phyloP scores from a whole-genome alignment of 2,797 vertebrate genomes.

The Argyrosomus regius region DNA sequence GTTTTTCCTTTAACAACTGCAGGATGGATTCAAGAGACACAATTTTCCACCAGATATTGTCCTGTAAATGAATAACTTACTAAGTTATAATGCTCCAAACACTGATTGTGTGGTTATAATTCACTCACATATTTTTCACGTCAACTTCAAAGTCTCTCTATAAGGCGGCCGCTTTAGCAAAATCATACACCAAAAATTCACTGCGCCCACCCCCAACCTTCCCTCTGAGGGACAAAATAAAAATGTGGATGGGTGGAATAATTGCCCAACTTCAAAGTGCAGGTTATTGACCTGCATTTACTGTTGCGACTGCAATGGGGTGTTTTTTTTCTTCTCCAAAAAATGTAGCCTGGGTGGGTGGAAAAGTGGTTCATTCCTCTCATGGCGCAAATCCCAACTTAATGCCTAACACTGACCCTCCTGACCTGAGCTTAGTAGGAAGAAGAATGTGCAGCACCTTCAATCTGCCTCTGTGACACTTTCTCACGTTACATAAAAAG shows the following conservation, averaged over 20 bases:
- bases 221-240: conserved; percentile 71
- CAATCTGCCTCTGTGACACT: conserved; percentile 30
- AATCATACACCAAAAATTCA: conserved; percentile 64
- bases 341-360: conserved; percentile 54
- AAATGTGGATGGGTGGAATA: conserved; percentile 76
- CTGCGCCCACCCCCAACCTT: conserved; percentile 29
- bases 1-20: conserved; percentile 25
- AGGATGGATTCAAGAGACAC: conserved; percentile 25
- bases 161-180: conserved; percentile 60
- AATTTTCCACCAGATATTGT: conserved; percentile 42
- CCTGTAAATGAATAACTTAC: conserved; percentile 42
- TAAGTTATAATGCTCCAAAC: conserved; percentile 42
- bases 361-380: conserved; percentile 51
- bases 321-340: conserved; percentile 64
- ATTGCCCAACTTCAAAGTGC: conserved; percentile 81
- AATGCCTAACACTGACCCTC: conserved; percentile 64
- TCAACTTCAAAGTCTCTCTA: conserved; percentile 76
- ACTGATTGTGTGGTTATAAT: conserved; percentile 49
- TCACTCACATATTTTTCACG: conserved; percentile 71
- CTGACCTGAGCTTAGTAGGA: conserved; percentile 40
- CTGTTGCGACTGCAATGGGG: conserved; percentile 60
- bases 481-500: conserved; percentile 25
- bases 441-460: conserved; percentile 43
- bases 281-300: conserved; percentile 76
- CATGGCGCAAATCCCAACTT: conserved; percentile 66